phyloP scores from a whole-genome alignment of 2,797 vertebrate species.

The Protonibea diacanthus region DNA sequence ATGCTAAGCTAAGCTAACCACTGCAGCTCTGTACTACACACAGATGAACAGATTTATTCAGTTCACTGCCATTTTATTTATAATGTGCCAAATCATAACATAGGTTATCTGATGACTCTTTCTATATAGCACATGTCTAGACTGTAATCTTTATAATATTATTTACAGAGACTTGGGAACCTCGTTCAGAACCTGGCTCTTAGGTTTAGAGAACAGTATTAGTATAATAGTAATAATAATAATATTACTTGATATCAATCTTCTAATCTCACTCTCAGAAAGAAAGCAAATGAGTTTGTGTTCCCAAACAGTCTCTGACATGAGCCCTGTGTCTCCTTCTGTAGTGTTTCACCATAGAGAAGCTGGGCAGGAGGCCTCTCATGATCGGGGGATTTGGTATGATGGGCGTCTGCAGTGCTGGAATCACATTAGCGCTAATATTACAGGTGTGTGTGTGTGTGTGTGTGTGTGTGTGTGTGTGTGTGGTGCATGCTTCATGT shows the following conservation, averaged over 20 bases:
- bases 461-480: background rate
- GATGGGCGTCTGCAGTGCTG: constrained; percentile 91
- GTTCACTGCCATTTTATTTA: too few species aligned
- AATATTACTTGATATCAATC: background rate
- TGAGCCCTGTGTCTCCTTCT: constrained; percentile 22
- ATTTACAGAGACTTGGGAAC: too few species aligned
- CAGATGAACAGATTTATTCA: too few species aligned
- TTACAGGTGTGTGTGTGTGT: constrained; percentile 85
- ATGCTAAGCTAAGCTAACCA: background rate
- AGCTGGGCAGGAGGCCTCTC: constrained; percentile 90
- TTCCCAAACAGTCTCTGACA: background rate
- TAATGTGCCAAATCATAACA: too few species aligned
- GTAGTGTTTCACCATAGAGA: constrained; percentile 93
- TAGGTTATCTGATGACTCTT: too few species aligned
- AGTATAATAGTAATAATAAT: too few species aligned
- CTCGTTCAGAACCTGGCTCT: too few species aligned
- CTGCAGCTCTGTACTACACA: background rate
- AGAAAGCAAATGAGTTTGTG: background rate
- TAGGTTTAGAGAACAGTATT: too few species aligned
- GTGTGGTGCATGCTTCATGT: background rate
- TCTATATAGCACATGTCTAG: too few species aligned
- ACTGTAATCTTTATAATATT: too few species aligned
- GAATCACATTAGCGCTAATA: constrained; percentile 89
- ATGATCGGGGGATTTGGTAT: constrained; percentile 89
- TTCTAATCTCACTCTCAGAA: background rate